These are phyloP conservation scores for Cryptus viduatorius DNA, from an alignment of 2,888 invertebrate genomes.

Conservation along the genomic window DNA sequence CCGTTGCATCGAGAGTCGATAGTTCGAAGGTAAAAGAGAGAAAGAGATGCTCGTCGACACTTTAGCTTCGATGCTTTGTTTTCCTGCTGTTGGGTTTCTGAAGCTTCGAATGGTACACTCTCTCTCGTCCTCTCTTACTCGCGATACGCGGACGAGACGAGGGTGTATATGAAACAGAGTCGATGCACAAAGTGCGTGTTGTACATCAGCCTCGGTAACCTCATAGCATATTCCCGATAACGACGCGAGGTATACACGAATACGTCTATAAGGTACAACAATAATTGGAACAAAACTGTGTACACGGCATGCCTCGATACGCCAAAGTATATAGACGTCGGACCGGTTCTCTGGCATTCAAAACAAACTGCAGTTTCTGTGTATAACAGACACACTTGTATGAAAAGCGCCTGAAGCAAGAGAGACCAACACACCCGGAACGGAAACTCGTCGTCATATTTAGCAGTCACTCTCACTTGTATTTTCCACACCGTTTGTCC, in stretches of 20 bases:
- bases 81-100: slow-evolving; percentile 55
- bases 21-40: slow-evolving; percentile 60
- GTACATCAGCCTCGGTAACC: slow-evolving; percentile 52
- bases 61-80: slow-evolving; percentile 62
- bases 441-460: slow-evolving; percentile 57
- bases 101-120: slow-evolving; percentile 24
- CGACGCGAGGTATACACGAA: slow-evolving; percentile 63
- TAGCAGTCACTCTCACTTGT: slow-evolving; percentile 56
- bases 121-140: not conserved
- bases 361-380: slow-evolving; percentile 65
- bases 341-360: slow-evolving; percentile 51
- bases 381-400: slow-evolving; percentile 38
- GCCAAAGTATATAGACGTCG: slow-evolving; percentile 23
- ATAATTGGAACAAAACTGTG: slow-evolving; percentile 69
- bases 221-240: slow-evolving; percentile 67
- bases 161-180: slow-evolving; percentile 55
- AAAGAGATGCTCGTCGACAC: slow-evolving; percentile 43
- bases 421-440: slow-evolving; percentile 16
- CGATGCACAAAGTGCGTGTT: slow-evolving; percentile 63
- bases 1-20: slow-evolving; percentile 54
- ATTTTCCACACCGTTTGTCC: slow-evolving; percentile 37
- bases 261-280: slow-evolving; percentile 60
- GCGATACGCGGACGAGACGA: slow-evolving; percentile 55
- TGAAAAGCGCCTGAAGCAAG: slow-evolving; percentile 50
- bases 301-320: slow-evolving; percentile 57